Percentiles rank a stretch among this genome's conserved stretches.
Conservation (phyloP, 1,140 invertebrate genomes). For the Drosophila prosaltans region DNA sequence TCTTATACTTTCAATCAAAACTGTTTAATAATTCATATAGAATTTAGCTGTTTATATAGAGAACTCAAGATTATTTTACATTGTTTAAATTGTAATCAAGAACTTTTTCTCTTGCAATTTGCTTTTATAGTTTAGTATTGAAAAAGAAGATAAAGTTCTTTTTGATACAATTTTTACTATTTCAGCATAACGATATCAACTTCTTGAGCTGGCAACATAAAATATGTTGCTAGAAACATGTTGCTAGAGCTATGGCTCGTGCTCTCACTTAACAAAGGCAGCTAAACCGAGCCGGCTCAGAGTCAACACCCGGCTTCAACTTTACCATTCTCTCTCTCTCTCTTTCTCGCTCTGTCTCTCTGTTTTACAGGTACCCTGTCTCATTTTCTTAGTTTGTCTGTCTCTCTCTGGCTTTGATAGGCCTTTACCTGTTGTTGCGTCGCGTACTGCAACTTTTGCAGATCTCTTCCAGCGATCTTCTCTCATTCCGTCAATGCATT, state of each 20-base stretch:
- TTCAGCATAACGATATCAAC: conserved; percentile 8
- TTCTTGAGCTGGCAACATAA: conserved; percentile 44
- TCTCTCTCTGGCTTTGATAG: background rate
- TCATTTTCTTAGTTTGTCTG: conserved; percentile 9
- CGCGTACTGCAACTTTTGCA: conserved; percentile 34
- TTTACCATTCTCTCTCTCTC: conserved; percentile 7
- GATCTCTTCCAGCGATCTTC: conserved; percentile 49
- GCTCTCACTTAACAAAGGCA: conserved; percentile 17
- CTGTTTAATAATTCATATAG: no score
- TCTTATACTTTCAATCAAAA: no score
- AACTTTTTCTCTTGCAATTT: no score
- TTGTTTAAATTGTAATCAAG: no score
- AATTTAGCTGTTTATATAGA: no score
- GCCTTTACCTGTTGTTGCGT: conserved; percentile 33
- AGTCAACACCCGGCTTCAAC: conserved; percentile 19
- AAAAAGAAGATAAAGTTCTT: no score
- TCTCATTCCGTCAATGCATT: conserved; percentile 63
- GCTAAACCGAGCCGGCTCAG: conserved; percentile 19
- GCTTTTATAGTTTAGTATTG: no score
- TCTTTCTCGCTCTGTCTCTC: conserved; percentile 2
- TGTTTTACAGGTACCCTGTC: background rate
- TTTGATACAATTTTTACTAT: background rate
- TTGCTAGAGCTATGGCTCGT: conserved; percentile 34
- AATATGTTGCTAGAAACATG: conserved; percentile 39
- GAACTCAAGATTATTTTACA: no score